These are phyloP conservation scores for Orthosia gracilis DNA, from an alignment of 2,888 invertebrate genomes.

Conservation along the genomic window DNA sequence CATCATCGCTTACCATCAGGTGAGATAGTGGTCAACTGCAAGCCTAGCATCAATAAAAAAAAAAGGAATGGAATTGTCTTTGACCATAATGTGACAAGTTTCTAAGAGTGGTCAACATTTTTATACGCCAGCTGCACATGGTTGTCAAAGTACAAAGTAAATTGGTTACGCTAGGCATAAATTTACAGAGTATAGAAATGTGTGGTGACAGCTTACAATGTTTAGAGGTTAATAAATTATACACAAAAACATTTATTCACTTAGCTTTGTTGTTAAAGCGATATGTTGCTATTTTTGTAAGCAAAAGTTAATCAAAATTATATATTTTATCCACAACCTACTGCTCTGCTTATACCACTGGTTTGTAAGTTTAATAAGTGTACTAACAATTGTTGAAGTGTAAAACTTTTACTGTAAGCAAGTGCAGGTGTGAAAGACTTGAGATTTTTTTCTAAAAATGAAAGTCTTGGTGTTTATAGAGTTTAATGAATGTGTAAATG, in stretches of 20 bases:
- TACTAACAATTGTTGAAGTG: slow-evolving; percentile 29
- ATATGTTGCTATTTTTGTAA: slow-evolving; percentile 57
- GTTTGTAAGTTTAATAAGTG: slow-evolving; percentile 13
- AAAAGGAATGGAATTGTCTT: too few relatives aligned
- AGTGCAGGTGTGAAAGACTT: slow-evolving; percentile 40
- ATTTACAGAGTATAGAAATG: slow-evolving; percentile 25
- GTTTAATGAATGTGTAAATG: slow-evolving; percentile 39
- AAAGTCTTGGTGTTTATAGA: slow-evolving; percentile 57
- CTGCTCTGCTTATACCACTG: slow-evolving; percentile 36
- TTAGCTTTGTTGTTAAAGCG: slow-evolving; percentile 34
- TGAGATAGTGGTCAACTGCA: too few relatives aligned
- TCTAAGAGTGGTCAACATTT: slow-evolving; percentile 5
- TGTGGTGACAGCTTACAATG: slow-evolving; percentile 30
- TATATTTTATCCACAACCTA: slow-evolving; percentile 39
- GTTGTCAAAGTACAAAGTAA: slow-evolving; percentile 58
- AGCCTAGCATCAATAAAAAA: too few relatives aligned
- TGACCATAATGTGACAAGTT: background rate
- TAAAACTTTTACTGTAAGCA: slow-evolving; percentile 30
- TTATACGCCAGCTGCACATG: background rate
- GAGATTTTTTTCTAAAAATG: slow-evolving; percentile 33
- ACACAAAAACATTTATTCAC: background rate
- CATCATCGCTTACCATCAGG: too few relatives aligned
- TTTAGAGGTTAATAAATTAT: slow-evolving; percentile 17
- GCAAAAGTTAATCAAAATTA: slow-evolving; percentile 16
- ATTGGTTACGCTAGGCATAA: slow-evolving; percentile 37